A percentile compares a stretch with the other conserved stretches of the same genome.
These are phyloP conservation scores for Phylloscopus trochiloides DNA, from an alignment of 2,113 vertebrate species.

Conservation along the genomic window DNA sequence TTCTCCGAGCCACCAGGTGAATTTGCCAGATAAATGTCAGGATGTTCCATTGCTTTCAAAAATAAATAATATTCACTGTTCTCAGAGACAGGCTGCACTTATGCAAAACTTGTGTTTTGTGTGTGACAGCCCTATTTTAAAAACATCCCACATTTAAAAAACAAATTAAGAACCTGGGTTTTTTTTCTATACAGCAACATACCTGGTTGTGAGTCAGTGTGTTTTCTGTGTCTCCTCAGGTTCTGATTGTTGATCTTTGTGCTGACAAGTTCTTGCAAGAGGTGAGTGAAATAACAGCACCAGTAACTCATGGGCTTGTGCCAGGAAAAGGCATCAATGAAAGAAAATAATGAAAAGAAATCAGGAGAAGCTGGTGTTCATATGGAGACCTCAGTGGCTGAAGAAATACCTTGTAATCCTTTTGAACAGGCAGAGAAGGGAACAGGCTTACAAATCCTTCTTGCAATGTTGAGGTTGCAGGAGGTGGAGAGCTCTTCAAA, in stretches of 20 bases:
- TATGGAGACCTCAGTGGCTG: background rate
- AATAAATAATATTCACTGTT: background rate
- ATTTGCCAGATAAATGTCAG: background rate
- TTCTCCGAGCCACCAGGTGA: background rate
- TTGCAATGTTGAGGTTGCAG: background rate
- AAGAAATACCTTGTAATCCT: background rate
- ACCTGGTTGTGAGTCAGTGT: background rate
- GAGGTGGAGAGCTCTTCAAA: background rate
- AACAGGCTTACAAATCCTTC: background rate
- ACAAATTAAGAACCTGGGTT: accelerated
- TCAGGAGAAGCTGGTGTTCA: background rate
- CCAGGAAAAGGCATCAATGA: background rate
- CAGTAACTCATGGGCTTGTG: background rate
- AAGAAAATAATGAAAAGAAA: background rate
- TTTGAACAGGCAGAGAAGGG: background rate
- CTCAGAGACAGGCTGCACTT: background rate
- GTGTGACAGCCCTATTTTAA: background rate
- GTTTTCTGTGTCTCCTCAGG: constrained; percentile 73
- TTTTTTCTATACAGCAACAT: background rate
- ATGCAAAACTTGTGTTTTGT: background rate
- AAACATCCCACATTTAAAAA: background rate
- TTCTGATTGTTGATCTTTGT: constrained; percentile 96
- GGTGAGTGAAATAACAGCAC: constrained; percentile 78
- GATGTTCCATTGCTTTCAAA: background rate
- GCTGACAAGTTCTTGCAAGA: constrained; percentile 90